Conservation (phyloP, 2,888 invertebrate genomes). For the Bellardia bayeri region DNA sequence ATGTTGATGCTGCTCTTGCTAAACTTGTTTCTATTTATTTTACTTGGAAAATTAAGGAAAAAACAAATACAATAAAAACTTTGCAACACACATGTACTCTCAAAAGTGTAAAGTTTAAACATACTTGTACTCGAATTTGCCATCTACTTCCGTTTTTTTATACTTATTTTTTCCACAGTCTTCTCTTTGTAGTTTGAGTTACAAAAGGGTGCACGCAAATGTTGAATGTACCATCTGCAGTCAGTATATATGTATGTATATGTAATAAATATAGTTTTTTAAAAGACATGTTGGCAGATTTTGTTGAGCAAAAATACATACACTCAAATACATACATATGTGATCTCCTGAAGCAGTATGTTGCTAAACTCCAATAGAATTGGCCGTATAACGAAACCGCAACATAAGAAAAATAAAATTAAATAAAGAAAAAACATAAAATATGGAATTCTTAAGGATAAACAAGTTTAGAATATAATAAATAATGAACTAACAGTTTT, state of each 20-base stretch:
- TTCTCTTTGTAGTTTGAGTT: conserved; percentile 5
- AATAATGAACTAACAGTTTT: too few relatives aligned
- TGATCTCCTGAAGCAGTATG: too few relatives aligned
- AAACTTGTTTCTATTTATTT: not conserved
- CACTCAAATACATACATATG: not conserved
- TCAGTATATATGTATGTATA: not conserved
- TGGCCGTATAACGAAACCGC: too few relatives aligned
- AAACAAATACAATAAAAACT: conserved; percentile 13
- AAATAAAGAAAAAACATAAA: too few relatives aligned
- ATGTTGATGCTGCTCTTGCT: not conserved
- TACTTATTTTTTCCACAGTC: not conserved
- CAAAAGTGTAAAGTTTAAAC: conserved; percentile 51
- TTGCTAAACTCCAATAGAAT: too few relatives aligned
- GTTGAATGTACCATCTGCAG: conserved; percentile 29
- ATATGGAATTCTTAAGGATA: too few relatives aligned
- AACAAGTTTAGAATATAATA: too few relatives aligned
- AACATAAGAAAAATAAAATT: too few relatives aligned
- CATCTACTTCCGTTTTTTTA: conserved; percentile 54
- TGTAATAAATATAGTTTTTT: not conserved
- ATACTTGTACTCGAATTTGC: conserved; percentile 49
- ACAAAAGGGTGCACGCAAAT: conserved; percentile 12
- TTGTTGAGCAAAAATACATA: not conserved
- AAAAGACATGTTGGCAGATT: not conserved
- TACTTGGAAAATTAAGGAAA: not conserved
- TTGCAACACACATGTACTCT: conserved; percentile 37